These are phyloP conservation scores for Characodon lateralis DNA, from an alignment of 2,797 vertebrate species.

Conservation along the genomic window DNA sequence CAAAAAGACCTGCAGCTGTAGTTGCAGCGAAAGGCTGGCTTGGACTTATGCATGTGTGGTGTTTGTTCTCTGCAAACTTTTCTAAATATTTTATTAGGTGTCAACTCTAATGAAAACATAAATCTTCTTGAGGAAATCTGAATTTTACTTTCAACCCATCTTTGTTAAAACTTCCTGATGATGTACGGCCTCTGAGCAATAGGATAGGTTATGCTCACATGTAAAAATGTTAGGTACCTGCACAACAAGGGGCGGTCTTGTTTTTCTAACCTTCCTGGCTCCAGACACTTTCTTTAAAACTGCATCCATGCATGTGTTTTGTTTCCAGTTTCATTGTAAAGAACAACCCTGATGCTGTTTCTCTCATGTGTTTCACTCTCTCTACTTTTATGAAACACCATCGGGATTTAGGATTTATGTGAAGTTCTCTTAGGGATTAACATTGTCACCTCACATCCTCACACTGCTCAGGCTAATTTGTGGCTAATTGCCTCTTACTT, in stretches of 20 bases:
- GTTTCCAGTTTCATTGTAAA: neutral
- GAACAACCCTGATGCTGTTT: neutral
- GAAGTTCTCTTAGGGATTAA: conserved; percentile 3
- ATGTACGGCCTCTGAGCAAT: neutral
- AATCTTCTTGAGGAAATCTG: too few relatives aligned
- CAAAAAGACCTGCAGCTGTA: too few relatives aligned
- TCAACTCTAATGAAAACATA: neutral
- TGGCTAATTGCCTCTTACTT: neutral
- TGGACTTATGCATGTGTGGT: too few relatives aligned
- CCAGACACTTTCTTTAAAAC: neutral
- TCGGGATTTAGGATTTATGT: neutral
- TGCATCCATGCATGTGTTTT: neutral
- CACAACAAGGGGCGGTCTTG: neutral
- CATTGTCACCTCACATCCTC: conserved; percentile 4
- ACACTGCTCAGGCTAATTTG: neutral
- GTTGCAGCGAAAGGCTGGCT: too few relatives aligned
- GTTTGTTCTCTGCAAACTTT: too few relatives aligned
- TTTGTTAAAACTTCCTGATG: neutral
- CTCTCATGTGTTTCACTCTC: neutral
- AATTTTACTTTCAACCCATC: neutral
- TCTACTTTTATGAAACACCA: neutral
- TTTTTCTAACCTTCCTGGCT: neutral
- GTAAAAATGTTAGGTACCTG: neutral
- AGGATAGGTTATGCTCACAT: neutral
- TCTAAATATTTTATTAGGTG: too few relatives aligned